Conservation (phyloP, 30 jellyfish, hydroid and myxozoan species). For the Hydra vulgaris region DNA sequence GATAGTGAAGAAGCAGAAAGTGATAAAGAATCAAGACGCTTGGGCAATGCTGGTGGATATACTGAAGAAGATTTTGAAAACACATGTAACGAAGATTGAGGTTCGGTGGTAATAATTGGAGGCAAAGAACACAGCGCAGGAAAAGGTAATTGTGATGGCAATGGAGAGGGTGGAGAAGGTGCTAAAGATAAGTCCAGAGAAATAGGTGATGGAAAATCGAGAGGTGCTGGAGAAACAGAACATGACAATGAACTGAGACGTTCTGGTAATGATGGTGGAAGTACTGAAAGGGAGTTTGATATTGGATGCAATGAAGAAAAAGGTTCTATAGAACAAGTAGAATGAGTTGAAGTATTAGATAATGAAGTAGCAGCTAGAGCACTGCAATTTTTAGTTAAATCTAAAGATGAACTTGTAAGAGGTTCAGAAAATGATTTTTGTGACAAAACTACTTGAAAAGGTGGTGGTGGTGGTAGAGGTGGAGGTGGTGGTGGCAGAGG, state of each 20-base stretch:
- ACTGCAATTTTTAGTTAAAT: too few relatives aligned
- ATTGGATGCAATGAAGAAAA: not conserved
- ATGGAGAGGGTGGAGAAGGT: constrained; percentile 28
- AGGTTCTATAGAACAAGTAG: not conserved
- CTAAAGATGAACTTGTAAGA: too few relatives aligned
- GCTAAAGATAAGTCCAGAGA: not conserved
- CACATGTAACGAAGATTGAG: constrained; percentile 8
- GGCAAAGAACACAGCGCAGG: constrained; percentile 41
- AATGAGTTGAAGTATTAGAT: not conserved
- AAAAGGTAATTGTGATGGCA: constrained; percentile 32
- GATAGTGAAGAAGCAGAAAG: constrained; percentile 8
- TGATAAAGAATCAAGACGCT: constrained; percentile 17
- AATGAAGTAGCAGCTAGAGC: not conserved
- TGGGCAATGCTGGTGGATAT: constrained; percentile 18
- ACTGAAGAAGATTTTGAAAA: constrained; percentile 1
- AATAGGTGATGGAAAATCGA: constrained; percentile 23
- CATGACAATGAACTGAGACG: too few relatives aligned
- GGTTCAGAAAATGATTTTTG: too few relatives aligned
- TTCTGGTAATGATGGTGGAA: not conserved
- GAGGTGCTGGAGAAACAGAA: too few relatives aligned
- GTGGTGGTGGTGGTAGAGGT: not conserved
- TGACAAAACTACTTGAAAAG: not conserved
- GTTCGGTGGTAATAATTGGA: constrained; percentile 8
- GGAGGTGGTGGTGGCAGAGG: constrained; percentile 1
- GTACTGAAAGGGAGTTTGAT: too few relatives aligned